Percentiles rank a stretch among this genome's conserved stretches.
These are phyloP conservation scores for Trissonchulus sp. DNA, from an alignment of 2,888 invertebrate species.

Conservation along the genomic window DNA sequence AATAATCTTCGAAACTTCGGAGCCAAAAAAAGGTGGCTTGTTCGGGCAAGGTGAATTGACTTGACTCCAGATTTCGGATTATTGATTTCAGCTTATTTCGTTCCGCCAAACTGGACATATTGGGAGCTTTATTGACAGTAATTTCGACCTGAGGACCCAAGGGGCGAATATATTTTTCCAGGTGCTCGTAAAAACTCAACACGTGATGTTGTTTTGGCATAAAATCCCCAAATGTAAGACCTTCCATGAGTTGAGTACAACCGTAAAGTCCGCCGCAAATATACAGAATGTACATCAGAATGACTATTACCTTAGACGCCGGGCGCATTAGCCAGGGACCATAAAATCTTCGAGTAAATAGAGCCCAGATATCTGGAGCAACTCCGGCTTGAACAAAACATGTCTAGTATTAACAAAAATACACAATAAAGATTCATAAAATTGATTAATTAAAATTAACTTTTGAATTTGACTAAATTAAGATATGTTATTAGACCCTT, in stretches of 20 bases:
- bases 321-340: constrained; percentile 19
- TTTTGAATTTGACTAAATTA: no score
- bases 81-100: no score
- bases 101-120: no score
- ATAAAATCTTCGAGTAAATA: no score
- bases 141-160: constrained; percentile 39
- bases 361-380: no score
- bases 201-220: constrained; percentile 82
- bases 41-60: background rate
- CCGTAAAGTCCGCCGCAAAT: constrained; percentile 78
- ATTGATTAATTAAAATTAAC: no score
- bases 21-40: constrained; percentile 20
- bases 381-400: no score
- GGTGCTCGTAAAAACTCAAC: constrained; percentile 78
- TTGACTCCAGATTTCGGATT: constrained; percentile 11
- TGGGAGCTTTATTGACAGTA: no score
- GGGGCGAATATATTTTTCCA: constrained; percentile 70
- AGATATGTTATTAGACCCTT: no score
- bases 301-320: constrained; percentile 60
- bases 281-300: constrained; percentile 66
- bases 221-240: constrained; percentile 77
- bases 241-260: constrained; percentile 73
- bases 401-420: no score
- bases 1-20: background rate
- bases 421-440: no score